These are phyloP conservation scores for Microplitis deprimator DNA, from an alignment of 2,888 invertebrate species.

Conservation along the genomic window DNA sequence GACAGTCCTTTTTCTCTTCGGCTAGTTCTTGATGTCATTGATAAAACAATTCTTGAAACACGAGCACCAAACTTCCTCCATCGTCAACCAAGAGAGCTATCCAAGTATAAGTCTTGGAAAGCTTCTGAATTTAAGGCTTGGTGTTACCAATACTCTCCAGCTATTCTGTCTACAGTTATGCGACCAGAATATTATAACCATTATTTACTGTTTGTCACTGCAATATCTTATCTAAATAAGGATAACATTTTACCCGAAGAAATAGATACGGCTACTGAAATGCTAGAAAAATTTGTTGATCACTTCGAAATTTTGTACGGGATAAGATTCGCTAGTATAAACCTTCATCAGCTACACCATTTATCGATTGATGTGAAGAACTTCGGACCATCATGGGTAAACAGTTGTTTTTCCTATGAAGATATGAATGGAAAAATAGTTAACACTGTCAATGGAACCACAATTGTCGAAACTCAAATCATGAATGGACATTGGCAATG, in stretches of 20 bases:
- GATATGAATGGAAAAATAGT: slow-evolving; percentile 45
- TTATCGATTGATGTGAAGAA: slow-evolving; percentile 35
- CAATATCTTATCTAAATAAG: slow-evolving; percentile 5
- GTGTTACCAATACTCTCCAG: background rate
- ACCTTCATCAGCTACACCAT: slow-evolving; percentile 46
- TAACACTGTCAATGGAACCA: slow-evolving; percentile 43
- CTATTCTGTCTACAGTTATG: background rate
- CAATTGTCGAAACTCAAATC: slow-evolving; percentile 45
- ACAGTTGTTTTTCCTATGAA: slow-evolving; percentile 46
- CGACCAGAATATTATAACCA: slow-evolving; percentile 4
- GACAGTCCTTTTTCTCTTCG: background rate
- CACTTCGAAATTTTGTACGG: slow-evolving; percentile 44
- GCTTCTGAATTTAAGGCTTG: background rate
- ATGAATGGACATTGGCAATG: slow-evolving; percentile 37
- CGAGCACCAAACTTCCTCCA: background rate
- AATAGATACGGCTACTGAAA: slow-evolving; percentile 16
- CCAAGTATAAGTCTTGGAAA: background rate
- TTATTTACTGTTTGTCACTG: background rate
- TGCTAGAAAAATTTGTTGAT: slow-evolving; percentile 43
- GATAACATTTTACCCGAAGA: background rate
- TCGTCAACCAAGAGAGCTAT: background rate
- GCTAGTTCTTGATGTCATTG: background rate
- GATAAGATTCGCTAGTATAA: slow-evolving; percentile 40
- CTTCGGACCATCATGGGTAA: slow-evolving; percentile 46
- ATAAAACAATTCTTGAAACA: background rate